Percentiles rank a stretch among this genome's conserved stretches.
Conservation (phyloP, 2,888 invertebrate species). For the Cartodere bifasciata region DNA sequence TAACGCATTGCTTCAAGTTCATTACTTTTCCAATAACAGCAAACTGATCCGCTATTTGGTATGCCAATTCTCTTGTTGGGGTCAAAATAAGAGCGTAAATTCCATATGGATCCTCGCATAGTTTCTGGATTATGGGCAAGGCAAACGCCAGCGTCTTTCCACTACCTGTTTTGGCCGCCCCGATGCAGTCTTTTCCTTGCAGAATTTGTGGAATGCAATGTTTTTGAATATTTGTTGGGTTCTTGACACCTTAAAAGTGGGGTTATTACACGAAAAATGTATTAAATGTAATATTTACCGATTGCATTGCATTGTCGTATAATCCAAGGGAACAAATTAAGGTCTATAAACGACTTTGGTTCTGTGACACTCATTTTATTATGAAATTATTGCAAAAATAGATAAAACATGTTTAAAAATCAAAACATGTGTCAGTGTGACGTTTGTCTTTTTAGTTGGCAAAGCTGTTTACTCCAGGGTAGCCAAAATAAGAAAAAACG, state of each 20-base stretch:
- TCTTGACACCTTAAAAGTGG: slow-evolving; percentile 57
- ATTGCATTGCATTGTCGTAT: slow-evolving; percentile 55
- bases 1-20: slow-evolving; percentile 67
- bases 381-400: too few species aligned
- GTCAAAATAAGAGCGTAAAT: slow-evolving; percentile 91
- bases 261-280: slow-evolving; percentile 8
- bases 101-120: slow-evolving; percentile 90
- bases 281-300: slow-evolving; percentile 37
- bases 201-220: slow-evolving; percentile 71
- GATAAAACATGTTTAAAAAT: too few species aligned
- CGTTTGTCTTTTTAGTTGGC: too few species aligned
- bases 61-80: slow-evolving; percentile 86
- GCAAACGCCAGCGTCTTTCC: slow-evolving; percentile 98
- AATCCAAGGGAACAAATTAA: slow-evolving; percentile 62
- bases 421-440: too few species aligned
- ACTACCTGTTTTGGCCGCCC: slow-evolving; percentile 94
- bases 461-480: too few species aligned
- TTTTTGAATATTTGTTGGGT: slow-evolving; percentile 70
- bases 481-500: too few species aligned
- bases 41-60: slow-evolving; percentile 93
- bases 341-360: slow-evolving; percentile 43
- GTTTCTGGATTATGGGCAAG: slow-evolving; percentile 78
- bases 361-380: too few species aligned
- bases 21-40: slow-evolving; percentile 80
- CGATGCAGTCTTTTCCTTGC: slow-evolving; percentile 77